phyloP scores from a whole-genome alignment of 2,113 vertebrate species.

The Ictidomys tridecemlineatus region DNA sequence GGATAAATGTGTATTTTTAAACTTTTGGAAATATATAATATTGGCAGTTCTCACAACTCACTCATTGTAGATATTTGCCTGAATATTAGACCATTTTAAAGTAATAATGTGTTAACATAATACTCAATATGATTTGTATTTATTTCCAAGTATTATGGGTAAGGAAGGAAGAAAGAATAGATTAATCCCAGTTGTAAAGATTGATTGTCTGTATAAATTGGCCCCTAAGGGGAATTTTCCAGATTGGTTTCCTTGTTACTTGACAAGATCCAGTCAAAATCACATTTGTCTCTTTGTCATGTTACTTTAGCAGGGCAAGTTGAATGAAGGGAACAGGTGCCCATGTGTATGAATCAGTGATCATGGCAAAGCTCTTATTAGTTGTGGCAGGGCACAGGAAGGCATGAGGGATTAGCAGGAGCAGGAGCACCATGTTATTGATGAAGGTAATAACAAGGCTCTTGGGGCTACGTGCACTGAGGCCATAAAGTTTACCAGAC shows the following conservation, averaged over 20 bases:
- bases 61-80: too few relatives aligned
- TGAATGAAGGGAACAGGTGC: conserved; percentile 85
- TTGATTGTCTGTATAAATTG: too few relatives aligned
- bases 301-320: conserved; percentile 78
- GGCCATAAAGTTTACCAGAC: conserved; percentile 84
- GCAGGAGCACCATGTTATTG: conserved; percentile 89
- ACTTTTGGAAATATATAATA: background rate
- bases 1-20: background rate
- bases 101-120: too few relatives aligned
- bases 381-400: conserved; percentile 84
- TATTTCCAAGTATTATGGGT: too few relatives aligned
- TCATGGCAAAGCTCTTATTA: conserved; percentile 86
- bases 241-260: conserved; percentile 74
- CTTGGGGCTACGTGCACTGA: conserved; percentile 84
- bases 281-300: conserved; percentile 85
- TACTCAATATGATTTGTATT: too few relatives aligned
- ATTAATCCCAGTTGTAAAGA: too few relatives aligned
- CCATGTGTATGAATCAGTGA: conserved; percentile 86
- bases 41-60: background rate
- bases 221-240: too few relatives aligned
- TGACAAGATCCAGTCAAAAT: conserved; percentile 79
- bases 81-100: too few relatives aligned
- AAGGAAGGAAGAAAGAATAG: too few relatives aligned
- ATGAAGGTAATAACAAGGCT: conserved; percentile 91
- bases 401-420: conserved; percentile 85